Conservation (phyloP, 2,797 vertebrate genomes). For the Orestias chungarensis region DNA sequence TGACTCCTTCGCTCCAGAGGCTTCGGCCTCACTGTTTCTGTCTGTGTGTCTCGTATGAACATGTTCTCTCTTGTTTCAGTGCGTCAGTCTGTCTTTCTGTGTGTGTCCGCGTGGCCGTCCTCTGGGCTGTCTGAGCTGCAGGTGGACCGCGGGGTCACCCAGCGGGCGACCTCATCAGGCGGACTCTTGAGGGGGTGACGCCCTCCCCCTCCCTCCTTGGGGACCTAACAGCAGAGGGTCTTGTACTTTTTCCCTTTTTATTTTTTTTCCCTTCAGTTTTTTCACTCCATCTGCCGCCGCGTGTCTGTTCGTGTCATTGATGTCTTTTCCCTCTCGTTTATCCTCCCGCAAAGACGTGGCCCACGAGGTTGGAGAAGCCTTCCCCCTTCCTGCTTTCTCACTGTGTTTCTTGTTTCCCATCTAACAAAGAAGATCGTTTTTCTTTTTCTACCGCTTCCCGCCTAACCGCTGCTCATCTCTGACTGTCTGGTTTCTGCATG, state of each 20-base stretch:
- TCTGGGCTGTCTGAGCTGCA: constrained; percentile 65
- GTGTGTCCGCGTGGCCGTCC: constrained; percentile 72
- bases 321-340: constrained; percentile 54
- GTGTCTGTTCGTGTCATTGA: constrained; percentile 56
- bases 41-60: constrained; percentile 71
- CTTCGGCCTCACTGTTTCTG: constrained; percentile 35
- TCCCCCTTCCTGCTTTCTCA: constrained; percentile 54
- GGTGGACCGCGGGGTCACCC: constrained; percentile 66
- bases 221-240: constrained; percentile 70
- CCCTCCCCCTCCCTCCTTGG: constrained; percentile 38
- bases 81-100: constrained; percentile 77
- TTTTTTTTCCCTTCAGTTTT: constrained; percentile 48
- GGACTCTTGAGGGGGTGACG: constrained; percentile 62
- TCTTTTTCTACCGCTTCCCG: constrained; percentile 16
- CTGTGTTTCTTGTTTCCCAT: constrained; percentile 54
- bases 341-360: constrained; percentile 58
- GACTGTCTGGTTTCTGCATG: constrained; percentile 60
- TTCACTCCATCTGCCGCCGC: constrained; percentile 42
- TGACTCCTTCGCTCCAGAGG: constrained; percentile 49
- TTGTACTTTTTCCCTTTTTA: constrained; percentile 66
- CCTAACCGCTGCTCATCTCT: constrained; percentile 27
- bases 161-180: constrained; percentile 64
- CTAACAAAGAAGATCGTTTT: constrained; percentile 27
- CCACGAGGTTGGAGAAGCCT: constrained; percentile 73
- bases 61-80: constrained; percentile 84